Conservation (phyloP, 2,888 invertebrate species). For the Penaeus monodon region DNA sequence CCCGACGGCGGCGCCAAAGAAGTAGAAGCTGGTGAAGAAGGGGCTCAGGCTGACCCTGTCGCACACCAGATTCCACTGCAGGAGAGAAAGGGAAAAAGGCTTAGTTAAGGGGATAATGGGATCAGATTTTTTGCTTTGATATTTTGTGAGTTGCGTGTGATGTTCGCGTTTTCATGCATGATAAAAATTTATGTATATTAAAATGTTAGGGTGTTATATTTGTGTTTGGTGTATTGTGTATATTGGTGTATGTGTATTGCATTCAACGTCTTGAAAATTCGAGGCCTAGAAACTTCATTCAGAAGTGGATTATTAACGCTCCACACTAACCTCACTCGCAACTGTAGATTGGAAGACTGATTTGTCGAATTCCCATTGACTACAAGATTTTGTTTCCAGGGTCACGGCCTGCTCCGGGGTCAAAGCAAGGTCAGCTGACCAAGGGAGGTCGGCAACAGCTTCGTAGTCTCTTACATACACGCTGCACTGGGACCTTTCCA, state of each 20-base stretch:
- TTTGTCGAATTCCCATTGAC: constrained; percentile 44
- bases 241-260: too few relatives aligned
- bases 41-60: constrained; percentile 71
- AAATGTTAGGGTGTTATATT: too few relatives aligned
- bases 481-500: constrained; percentile 35
- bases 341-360: constrained; percentile 8
- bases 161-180: neutral
- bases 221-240: too few relatives aligned
- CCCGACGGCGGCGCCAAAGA: constrained; percentile 54
- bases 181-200: too few relatives aligned
- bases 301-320: too few relatives aligned
- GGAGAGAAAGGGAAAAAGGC: neutral
- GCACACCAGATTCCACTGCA: constrained; percentile 86
- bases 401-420: constrained; percentile 7
- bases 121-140: neutral
- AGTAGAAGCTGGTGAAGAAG: constrained; percentile 63
- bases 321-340: too few relatives aligned
- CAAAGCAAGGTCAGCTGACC: constrained; percentile 17
- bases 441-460: constrained; percentile 15
- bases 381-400: constrained; percentile 25
- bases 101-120: neutral
- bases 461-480: constrained; percentile 42
- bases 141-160: neutral
- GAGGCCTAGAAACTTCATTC: too few relatives aligned
- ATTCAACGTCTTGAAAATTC: too few relatives aligned